Evolutionary conservation across 2,797 vertebrate genomes (phyloP).

Genomic region (Botia kubotai): DNA sequence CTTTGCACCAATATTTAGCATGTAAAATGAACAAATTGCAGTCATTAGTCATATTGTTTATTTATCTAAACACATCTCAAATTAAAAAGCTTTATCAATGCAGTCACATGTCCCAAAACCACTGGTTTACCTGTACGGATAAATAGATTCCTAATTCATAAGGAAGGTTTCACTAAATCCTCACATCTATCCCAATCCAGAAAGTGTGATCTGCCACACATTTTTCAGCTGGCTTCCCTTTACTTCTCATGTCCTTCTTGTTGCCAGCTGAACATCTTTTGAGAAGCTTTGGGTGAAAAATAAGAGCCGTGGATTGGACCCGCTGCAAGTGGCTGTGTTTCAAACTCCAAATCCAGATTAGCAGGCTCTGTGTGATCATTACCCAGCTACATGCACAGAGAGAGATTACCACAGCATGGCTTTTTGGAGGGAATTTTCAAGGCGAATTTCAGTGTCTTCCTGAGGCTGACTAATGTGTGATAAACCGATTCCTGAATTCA

Average conservation of each 20-base stretch:
- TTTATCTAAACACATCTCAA: not conserved
- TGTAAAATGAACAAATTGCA: slow-evolving; percentile 4
- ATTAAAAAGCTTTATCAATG: not conserved
- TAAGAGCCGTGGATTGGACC: slow-evolving; percentile 35
- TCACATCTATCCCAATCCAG: slow-evolving; percentile 26
- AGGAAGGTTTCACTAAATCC: slow-evolving; percentile 35
- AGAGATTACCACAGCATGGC: slow-evolving; percentile 38
- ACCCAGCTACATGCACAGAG: slow-evolving; percentile 34
- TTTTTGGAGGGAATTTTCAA: slow-evolving; percentile 59
- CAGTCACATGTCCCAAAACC: slow-evolving; percentile 4
- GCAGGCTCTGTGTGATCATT: slow-evolving; percentile 46
- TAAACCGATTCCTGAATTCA: slow-evolving; percentile 34
- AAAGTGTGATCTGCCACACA: slow-evolving; percentile 14
- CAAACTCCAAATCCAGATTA: slow-evolving; percentile 52
- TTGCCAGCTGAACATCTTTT: slow-evolving; percentile 44
- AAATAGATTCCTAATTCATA: slow-evolving; percentile 38
- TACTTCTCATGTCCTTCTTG: slow-evolving; percentile 13
- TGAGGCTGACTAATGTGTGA: slow-evolving; percentile 37
- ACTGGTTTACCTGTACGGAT: slow-evolving; percentile 19
- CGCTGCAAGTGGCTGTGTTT: slow-evolving; percentile 32
- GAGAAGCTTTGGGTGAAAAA: slow-evolving; percentile 39
- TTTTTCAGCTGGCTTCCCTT: slow-evolving; percentile 22
- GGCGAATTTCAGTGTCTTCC: slow-evolving; percentile 39
- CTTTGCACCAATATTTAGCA: not conserved
- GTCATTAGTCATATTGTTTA: slow-evolving; percentile 5